Evolutionary conservation across 2,888 invertebrate species (phyloP).

Genomic region (Rhodophaea formosa): DNA sequence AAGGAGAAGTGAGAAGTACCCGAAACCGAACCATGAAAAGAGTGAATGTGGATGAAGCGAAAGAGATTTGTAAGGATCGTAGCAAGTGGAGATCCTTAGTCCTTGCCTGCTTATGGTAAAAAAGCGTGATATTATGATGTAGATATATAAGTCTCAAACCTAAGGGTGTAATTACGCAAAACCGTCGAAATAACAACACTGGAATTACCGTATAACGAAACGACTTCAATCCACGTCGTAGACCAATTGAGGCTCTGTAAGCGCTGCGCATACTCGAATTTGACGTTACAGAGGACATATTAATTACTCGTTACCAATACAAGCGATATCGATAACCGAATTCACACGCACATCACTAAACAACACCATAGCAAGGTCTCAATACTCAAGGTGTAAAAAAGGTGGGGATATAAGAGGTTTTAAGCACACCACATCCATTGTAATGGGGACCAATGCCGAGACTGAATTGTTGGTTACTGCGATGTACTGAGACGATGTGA

Average conservation of each 20-base stretch:
- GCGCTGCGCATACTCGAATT: slow-evolving; percentile 74
- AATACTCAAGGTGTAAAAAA: slow-evolving; percentile 37
- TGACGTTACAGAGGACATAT: slow-evolving; percentile 75
- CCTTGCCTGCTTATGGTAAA: too few relatives aligned
- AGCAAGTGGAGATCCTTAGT: too few relatives aligned
- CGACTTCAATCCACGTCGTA: slow-evolving; percentile 74
- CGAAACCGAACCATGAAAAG: too few relatives aligned
- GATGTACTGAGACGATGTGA: slow-evolving; percentile 71
- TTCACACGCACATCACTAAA: slow-evolving; percentile 45
- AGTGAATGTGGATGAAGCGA: too few relatives aligned
- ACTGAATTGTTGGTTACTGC: slow-evolving; percentile 68
- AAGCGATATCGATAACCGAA: slow-evolving; percentile 11
- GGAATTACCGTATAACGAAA: slow-evolving; percentile 71
- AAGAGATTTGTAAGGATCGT: too few relatives aligned
- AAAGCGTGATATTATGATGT: too few relatives aligned
- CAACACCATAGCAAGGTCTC: slow-evolving; percentile 38
- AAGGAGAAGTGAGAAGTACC: too few relatives aligned
- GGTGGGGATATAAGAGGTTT: slow-evolving; percentile 34
- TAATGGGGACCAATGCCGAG: slow-evolving; percentile 61
- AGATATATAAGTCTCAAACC: too few relatives aligned
- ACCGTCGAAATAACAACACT: slow-evolving; percentile 35
- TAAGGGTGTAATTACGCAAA: too few relatives aligned
- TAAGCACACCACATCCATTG: slow-evolving; percentile 64
- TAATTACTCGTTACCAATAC: slow-evolving; percentile 38
- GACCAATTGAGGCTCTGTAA: slow-evolving; percentile 72